Conservation (phyloP, 30 jellyfish, hydroid and myxozoan species). For the Aurelia sp. region DNA sequence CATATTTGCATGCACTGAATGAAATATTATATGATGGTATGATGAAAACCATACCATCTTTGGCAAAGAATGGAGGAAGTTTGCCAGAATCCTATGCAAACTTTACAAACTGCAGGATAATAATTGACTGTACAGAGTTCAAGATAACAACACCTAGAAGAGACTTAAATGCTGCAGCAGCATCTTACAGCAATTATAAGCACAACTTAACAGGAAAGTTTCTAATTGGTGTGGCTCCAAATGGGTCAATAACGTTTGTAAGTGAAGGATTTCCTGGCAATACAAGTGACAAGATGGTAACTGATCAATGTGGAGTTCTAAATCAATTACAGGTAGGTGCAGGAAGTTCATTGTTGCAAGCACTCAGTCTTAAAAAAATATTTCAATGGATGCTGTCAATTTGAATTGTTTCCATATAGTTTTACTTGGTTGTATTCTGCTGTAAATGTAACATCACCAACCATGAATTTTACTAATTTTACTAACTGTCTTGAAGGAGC, state of each 20-base stretch:
- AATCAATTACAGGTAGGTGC: background rate
- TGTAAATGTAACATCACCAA: too few relatives aligned
- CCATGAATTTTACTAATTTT: too few relatives aligned
- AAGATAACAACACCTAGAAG: constrained; percentile 2
- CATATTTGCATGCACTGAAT: too few relatives aligned
- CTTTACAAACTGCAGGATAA: constrained; percentile 13
- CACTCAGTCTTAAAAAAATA: too few relatives aligned
- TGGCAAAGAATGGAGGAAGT: constrained; percentile 1
- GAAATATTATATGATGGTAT: too few relatives aligned
- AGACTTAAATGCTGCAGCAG: constrained; percentile 12
- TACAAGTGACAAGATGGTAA: too few relatives aligned
- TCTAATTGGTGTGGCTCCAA: constrained; percentile 4
- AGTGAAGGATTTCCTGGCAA: constrained; percentile 34
- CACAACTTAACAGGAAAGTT: constrained; percentile 11
- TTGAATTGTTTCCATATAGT: too few relatives aligned
- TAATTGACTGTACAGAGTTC: constrained; percentile 39
- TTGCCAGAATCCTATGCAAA: constrained; percentile 24
- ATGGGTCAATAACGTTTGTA: constrained; percentile 1
- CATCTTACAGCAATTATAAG: constrained; percentile 23
- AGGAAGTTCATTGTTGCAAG: too few relatives aligned
- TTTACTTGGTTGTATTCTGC: too few relatives aligned
- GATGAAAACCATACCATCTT: constrained; percentile 7
- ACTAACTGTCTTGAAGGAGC: too few relatives aligned
- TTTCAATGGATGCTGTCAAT: too few relatives aligned
- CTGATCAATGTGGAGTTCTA: background rate